Evolutionary conservation across 1,140 invertebrate species (phyloP).

Genomic region (Philotrypesis tridentata): DNA sequence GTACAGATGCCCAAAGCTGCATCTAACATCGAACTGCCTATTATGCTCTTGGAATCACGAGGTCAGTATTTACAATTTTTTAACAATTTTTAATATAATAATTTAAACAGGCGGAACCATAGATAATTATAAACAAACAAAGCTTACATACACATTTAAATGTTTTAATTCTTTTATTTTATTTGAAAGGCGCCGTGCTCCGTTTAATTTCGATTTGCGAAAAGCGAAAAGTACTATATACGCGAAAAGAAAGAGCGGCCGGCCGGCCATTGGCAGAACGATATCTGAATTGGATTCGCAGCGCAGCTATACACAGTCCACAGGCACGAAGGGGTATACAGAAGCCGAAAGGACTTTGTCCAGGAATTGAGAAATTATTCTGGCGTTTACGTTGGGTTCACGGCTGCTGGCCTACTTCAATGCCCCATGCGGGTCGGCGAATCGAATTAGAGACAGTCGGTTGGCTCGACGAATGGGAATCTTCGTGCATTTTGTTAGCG

Average conservation of each 20-base stretch:
- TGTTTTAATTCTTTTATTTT: no score
- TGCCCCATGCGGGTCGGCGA: constrained; percentile 48
- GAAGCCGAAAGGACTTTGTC: not conserved
- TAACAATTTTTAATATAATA: no score
- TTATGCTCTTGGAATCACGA: no score
- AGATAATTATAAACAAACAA: no score
- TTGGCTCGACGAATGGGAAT: constrained; percentile 59
- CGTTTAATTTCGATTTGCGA: no score
- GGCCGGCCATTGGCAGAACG: constrained; percentile 41
- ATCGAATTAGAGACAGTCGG: constrained; percentile 61
- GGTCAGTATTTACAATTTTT: no score
- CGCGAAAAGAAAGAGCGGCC: constrained; percentile 12
- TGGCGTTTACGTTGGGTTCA: constrained; percentile 52
- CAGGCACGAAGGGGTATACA: not conserved
- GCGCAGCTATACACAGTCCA: constrained; percentile 19
- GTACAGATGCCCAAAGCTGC: no score
- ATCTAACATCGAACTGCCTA: no score
- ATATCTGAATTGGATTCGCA: constrained; percentile 53
- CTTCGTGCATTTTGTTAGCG: constrained; percentile 54
- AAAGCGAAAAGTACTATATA: no score
- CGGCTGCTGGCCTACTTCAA: constrained; percentile 61
- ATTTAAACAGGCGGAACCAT: no score
- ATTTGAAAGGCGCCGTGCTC: no score
- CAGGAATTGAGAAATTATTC: not conserved
- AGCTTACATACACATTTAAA: no score